Evolutionary conservation across 2,888 invertebrate genomes (phyloP).

Genomic region (Harpalus rubripes): DNA sequence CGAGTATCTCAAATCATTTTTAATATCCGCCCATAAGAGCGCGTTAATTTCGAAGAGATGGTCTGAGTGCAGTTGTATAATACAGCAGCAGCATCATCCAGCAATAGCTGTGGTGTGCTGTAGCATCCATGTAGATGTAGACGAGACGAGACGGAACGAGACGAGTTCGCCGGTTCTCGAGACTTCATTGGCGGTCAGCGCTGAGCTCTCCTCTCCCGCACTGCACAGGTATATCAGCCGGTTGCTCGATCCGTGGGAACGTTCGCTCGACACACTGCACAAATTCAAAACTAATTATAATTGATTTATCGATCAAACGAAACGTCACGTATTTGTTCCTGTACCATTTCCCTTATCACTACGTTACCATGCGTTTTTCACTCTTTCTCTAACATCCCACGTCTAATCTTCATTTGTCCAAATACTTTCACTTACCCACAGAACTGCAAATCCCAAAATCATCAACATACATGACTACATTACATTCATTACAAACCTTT

Average conservation of each 20-base stretch:
- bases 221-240: slow-evolving; percentile 63
- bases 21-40: slow-evolving; percentile 50
- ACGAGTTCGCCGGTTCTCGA: slow-evolving; percentile 55
- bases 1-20: slow-evolving; percentile 45
- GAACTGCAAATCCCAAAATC: neutral
- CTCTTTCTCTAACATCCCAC: neutral
- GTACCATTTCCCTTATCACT: slow-evolving; percentile 64
- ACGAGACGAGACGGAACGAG: slow-evolving; percentile 54
- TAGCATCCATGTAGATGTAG: slow-evolving; percentile 5
- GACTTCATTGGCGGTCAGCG: slow-evolving; percentile 53
- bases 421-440: slow-evolving; percentile 18
- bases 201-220: slow-evolving; percentile 32
- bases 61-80: slow-evolving; percentile 16
- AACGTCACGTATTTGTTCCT: slow-evolving; percentile 68
- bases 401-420: slow-evolving; percentile 13
- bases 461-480: neutral
- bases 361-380: slow-evolving; percentile 41
- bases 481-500: neutral
- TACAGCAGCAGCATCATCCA: slow-evolving; percentile 28
- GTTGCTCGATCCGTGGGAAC: slow-evolving; percentile 74
- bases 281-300: slow-evolving; percentile 76
- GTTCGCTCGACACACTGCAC: slow-evolving; percentile 72
- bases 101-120: slow-evolving; percentile 21
- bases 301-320: slow-evolving; percentile 76
- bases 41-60: slow-evolving; percentile 39